Conservation (phyloP, 1,140 invertebrate species). For the Phortica variegata region DNA sequence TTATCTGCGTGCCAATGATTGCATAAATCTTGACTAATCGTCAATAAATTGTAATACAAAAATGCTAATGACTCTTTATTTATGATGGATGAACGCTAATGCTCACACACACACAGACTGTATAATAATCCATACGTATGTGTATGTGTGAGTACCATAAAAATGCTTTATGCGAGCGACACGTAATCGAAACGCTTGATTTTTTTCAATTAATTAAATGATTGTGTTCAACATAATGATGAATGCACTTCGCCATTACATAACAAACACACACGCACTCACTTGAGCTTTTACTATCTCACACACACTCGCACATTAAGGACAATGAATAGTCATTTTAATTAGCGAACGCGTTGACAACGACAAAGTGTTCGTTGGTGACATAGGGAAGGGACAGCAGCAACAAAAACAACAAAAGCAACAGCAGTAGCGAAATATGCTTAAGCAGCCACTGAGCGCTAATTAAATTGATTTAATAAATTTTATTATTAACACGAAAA, state of each 20-base stretch:
- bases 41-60: no score
- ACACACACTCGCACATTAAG: background rate
- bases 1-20: no score
- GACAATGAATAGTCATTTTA: background rate
- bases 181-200: slow-evolving; percentile 19
- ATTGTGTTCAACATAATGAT: slow-evolving; percentile 22
- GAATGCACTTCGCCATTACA: background rate
- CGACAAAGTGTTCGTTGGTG: background rate
- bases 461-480: background rate
- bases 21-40: no score
- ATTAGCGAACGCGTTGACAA: background rate
- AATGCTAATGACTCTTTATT: no score
- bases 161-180: no score
- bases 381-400: background rate
- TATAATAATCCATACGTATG: no score
- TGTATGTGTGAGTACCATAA: no score
- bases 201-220: slow-evolving; percentile 40
- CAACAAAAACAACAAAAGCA: background rate
- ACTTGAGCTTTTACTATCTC: no score
- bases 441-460: background rate
- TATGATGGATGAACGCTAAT: no score
- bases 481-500: background rate
- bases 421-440: background rate
- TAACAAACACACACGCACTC: no score
- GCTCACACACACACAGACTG: no score